Conservation (phyloP, 2,113 vertebrate species). For the Anser brachyrhynchus region DNA sequence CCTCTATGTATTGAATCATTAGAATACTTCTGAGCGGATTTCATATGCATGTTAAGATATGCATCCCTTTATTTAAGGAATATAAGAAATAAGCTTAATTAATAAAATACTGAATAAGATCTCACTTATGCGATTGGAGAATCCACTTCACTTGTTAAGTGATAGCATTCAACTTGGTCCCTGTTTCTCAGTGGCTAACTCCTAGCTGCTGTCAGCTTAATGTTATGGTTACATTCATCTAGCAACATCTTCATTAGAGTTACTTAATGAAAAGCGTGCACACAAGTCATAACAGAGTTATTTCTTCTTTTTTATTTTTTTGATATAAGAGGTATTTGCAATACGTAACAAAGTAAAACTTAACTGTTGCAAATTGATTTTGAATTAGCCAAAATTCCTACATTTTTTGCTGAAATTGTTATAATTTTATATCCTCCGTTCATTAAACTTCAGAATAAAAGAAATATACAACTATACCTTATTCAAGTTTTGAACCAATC, state of each 20-base stretch:
- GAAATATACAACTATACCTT: not conserved
- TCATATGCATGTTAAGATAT: not conserved
- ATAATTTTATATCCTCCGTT: not conserved
- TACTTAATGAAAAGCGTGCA: not conserved
- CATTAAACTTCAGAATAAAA: not conserved
- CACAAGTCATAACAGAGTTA: not conserved
- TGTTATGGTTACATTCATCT: not conserved
- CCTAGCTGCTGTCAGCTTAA: not conserved
- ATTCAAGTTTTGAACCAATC: constrained; percentile 37
- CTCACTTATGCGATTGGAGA: not conserved
- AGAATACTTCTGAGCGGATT: not conserved
- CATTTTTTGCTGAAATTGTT: not conserved
- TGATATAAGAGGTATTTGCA: not conserved
- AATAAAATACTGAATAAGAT: not conserved
- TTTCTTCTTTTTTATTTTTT: not conserved
- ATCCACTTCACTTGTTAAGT: not conserved
- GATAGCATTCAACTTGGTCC: not conserved
- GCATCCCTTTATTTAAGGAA: not conserved
- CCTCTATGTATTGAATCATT: not conserved
- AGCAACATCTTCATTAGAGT: not conserved
- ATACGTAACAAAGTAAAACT: not conserved
- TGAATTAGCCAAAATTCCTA: not conserved
- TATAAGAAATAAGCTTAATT: not conserved
- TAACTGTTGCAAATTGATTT: not conserved
- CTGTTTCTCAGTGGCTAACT: not conserved